These are phyloP conservation scores for Stenopsyche tienmushanensis DNA, from an alignment of 1,140 invertebrate genomes.

Conservation along the genomic window DNA sequence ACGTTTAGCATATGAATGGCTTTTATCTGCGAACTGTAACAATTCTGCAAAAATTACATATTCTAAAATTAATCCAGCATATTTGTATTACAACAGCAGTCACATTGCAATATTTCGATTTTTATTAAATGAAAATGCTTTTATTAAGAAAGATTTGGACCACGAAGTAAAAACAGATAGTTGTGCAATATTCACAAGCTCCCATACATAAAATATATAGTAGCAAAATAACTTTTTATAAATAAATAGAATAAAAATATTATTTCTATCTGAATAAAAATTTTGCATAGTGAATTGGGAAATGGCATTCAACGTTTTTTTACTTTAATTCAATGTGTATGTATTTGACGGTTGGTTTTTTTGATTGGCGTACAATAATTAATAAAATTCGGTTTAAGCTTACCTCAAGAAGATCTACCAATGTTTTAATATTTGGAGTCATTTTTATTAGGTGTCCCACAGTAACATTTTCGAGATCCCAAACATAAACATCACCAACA, in stretches of 20 bases:
- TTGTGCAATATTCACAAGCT: background rate
- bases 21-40: conserved; percentile 20
- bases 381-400: too few relatives aligned
- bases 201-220: background rate
- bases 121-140: background rate
- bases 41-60: conserved; percentile 19
- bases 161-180: background rate
- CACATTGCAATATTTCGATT: background rate
- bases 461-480: background rate
- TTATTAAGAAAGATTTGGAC: background rate
- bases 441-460: conserved; percentile 6
- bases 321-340: too few relatives aligned
- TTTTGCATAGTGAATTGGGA: too few relatives aligned
- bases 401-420: too few relatives aligned
- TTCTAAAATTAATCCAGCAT: too few relatives aligned
- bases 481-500: background rate
- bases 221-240: background rate
- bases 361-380: too few relatives aligned
- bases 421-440: background rate
- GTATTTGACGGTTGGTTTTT: too few relatives aligned
- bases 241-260: too few relatives aligned
- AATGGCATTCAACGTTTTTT: too few relatives aligned
- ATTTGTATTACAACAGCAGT: too few relatives aligned
- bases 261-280: too few relatives aligned
- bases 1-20: conserved; percentile 18